phyloP scores from a whole-genome alignment of 2,888 invertebrate species.

The Trachelus iudaicus region DNA sequence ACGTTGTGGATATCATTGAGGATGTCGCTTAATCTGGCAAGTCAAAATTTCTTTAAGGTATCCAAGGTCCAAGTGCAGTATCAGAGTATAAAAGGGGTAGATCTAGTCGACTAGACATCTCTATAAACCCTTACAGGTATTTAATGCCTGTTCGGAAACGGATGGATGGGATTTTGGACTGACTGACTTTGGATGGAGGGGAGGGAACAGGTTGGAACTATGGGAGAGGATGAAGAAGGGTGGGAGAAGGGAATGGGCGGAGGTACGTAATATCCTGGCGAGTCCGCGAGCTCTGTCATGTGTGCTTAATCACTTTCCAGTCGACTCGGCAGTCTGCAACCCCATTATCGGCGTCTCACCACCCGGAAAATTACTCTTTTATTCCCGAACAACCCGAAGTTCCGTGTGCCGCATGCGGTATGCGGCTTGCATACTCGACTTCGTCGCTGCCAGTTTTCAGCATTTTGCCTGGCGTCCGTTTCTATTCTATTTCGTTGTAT shows the following conservation, averaged over 20 bases:
- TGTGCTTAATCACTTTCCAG: slow-evolving; percentile 66
- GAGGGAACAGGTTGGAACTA: slow-evolving; percentile 17
- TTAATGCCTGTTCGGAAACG: background rate
- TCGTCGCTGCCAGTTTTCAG: background rate
- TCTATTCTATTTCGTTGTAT: slow-evolving; percentile 38
- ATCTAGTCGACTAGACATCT: background rate
- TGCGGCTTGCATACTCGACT: slow-evolving; percentile 1
- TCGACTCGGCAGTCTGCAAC: slow-evolving; percentile 64
- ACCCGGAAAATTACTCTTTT: slow-evolving; percentile 65
- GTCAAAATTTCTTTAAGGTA: background rate
- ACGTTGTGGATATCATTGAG: background rate
- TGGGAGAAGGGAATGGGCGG: slow-evolving; percentile 31
- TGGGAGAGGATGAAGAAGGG: slow-evolving; percentile 20
- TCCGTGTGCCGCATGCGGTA: slow-evolving; percentile 35
- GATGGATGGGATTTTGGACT: slow-evolving; percentile 27
- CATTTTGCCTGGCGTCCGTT: background rate
- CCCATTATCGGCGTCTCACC: slow-evolving; percentile 64
- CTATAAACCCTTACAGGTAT: background rate
- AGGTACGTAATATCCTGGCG: slow-evolving; percentile 60
- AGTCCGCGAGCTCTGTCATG: slow-evolving; percentile 62
- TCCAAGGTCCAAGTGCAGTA: background rate
- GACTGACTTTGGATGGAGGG: background rate
- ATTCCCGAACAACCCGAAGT: slow-evolving; percentile 59
- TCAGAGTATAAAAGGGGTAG: background rate
- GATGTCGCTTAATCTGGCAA: background rate